Evolutionary conservation across 2,888 invertebrate genomes (phyloP).

Genomic region (Cynaeus angustus): DNA sequence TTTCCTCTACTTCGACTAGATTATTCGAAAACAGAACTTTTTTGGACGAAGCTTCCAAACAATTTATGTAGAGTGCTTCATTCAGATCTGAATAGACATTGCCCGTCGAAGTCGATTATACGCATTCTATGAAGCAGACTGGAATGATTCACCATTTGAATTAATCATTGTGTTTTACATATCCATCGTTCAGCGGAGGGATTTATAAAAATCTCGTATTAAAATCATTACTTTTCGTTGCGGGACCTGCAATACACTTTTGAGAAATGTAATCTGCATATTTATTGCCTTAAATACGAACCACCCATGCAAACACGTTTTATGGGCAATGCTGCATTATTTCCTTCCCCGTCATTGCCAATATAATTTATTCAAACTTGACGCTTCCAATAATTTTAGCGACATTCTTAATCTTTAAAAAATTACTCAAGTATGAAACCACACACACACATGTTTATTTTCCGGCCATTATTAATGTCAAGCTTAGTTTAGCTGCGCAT

Average conservation of each 20-base stretch:
- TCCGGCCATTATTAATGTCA: too few species aligned
- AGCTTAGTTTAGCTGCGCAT: too few species aligned
- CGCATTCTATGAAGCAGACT: slow-evolving; percentile 46
- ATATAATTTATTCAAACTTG: slow-evolving; percentile 1
- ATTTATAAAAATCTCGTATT: slow-evolving; percentile 31
- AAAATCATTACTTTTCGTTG: slow-evolving; percentile 47
- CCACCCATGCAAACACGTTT: slow-evolving; percentile 39
- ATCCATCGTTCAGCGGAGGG: slow-evolving; percentile 33
- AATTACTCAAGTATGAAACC: too few species aligned
- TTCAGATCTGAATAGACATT: slow-evolving; percentile 53
- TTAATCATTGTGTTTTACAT: slow-evolving; percentile 54
- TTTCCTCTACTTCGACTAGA: slow-evolving; percentile 40
- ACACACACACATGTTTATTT: too few species aligned
- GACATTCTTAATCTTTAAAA: neutral
- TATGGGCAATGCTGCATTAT: slow-evolving; percentile 8
- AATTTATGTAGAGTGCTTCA: slow-evolving; percentile 54
- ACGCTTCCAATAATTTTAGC: neutral
- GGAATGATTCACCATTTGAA: slow-evolving; percentile 52
- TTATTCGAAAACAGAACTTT: slow-evolving; percentile 46
- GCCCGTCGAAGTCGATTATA: slow-evolving; percentile 53
- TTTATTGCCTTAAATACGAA: slow-evolving; percentile 44
- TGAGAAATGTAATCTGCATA: slow-evolving; percentile 41
- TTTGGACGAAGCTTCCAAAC: slow-evolving; percentile 45
- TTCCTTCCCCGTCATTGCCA: slow-evolving; percentile 18
- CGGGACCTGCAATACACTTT: slow-evolving; percentile 43